Conservation (phyloP, 2,113 vertebrate genomes). For the Notechis scutatus region DNA sequence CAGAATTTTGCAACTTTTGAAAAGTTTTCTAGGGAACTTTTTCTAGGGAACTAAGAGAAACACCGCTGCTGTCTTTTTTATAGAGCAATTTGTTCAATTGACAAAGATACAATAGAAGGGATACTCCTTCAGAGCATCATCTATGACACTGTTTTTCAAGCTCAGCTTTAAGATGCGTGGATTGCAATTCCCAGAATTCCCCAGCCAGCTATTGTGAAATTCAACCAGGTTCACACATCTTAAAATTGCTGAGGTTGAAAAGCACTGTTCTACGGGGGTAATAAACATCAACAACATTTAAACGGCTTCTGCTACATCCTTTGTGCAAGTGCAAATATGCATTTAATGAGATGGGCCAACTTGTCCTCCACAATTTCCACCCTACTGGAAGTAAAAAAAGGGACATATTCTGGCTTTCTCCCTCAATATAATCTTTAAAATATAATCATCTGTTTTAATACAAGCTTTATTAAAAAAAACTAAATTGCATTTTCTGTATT, state of each 20-base stretch:
- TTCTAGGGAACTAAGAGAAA: neutral
- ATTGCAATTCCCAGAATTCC: neutral
- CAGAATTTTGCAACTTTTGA: neutral
- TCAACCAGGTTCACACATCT: neutral
- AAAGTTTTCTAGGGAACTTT: neutral
- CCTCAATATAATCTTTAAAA: neutral
- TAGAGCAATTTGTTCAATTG: neutral
- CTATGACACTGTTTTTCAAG: neutral
- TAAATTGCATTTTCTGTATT: neutral
- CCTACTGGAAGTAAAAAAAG: neutral
- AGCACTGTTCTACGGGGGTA: neutral
- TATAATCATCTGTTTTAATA: neutral
- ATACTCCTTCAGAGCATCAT: neutral
- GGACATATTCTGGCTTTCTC: neutral
- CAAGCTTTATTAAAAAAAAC: neutral
- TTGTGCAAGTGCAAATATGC: neutral
- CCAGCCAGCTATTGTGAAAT: neutral
- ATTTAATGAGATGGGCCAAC: neutral
- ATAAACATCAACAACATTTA: neutral
- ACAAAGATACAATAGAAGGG: neutral
- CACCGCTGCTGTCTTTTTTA: neutral
- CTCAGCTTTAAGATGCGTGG: neutral
- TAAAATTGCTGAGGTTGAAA: neutral
- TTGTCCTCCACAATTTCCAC: neutral
- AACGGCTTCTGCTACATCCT: neutral